phyloP scores from a whole-genome alignment of 2,888 invertebrate species.

The Endomychus coccineus region DNA sequence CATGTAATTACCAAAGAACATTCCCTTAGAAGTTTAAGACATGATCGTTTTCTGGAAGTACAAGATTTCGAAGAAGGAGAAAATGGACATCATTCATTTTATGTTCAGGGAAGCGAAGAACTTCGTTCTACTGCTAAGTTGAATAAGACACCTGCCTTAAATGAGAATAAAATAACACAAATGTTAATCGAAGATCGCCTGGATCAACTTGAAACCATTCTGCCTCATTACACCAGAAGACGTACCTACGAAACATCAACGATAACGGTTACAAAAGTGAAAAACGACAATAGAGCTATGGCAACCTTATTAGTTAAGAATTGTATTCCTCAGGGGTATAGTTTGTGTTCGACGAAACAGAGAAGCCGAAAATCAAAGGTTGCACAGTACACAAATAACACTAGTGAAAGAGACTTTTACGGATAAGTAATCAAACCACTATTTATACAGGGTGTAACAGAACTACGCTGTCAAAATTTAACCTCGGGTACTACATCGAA shows the following conservation, averaged over 20 bases:
- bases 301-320: conserved; percentile 41
- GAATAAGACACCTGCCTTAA: conserved; percentile 30
- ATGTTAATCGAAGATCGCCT: conserved; percentile 40
- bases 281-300: conserved; percentile 32
- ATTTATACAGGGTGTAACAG: too few relatives aligned
- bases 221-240: conserved; percentile 39
- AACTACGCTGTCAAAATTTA: too few relatives aligned
- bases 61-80: conserved; percentile 31
- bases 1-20: conserved; percentile 37
- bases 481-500: too few relatives aligned
- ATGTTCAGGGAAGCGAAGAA: conserved; percentile 10
- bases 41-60: too few relatives aligned
- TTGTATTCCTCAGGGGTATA: conserved; percentile 38
- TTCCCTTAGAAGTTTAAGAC: too few relatives aligned
- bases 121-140: conserved; percentile 8
- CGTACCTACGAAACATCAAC: conserved; percentile 38
- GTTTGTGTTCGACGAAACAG: conserved; percentile 32
- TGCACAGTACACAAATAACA: conserved; percentile 17
- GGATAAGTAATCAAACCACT: too few relatives aligned
- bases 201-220: conserved; percentile 38
- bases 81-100: conserved; percentile 18
- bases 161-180: conserved; percentile 27
- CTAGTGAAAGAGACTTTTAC: too few relatives aligned
- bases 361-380: conserved; percentile 30
- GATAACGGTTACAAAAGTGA: conserved; percentile 39